A percentile compares a stretch with the other conserved stretches of the same genome.
phyloP scores from a whole-genome alignment of 2,888 invertebrate genomes.

The Lepidochrysops patricia region DNA sequence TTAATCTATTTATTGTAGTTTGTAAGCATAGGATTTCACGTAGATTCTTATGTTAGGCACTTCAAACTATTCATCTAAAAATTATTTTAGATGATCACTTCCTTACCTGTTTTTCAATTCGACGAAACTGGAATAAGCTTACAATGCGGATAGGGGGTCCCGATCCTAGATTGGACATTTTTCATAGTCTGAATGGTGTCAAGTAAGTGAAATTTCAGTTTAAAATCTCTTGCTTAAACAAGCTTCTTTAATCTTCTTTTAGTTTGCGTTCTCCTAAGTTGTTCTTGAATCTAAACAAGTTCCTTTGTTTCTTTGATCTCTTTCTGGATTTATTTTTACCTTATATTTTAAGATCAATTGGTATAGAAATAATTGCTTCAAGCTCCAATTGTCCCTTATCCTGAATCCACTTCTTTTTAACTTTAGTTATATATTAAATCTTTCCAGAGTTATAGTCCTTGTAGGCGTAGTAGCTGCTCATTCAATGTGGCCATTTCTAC shows the following conservation, averaged over 20 bases:
- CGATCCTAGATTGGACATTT: constrained; percentile 17
- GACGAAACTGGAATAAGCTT: constrained; percentile 31
- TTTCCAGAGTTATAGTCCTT: constrained; percentile 19
- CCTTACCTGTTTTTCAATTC: constrained; percentile 35
- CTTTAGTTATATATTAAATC: not conserved
- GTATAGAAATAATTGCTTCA: not conserved
- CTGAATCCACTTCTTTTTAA: not conserved
- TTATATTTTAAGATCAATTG: not conserved
- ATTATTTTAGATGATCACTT: constrained; percentile 21
- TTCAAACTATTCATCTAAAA: not conserved
- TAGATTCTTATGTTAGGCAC: too few relatives aligned
- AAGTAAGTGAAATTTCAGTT: constrained; percentile 25
- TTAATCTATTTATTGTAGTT: too few relatives aligned
- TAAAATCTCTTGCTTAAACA: too few relatives aligned
- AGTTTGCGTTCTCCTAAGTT: too few relatives aligned
- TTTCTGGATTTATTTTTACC: not conserved
- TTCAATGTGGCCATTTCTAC: constrained; percentile 13
- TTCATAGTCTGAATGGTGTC: constrained; percentile 30
- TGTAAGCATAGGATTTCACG: too few relatives aligned
- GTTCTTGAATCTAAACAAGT: not conserved
- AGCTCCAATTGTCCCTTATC: not conserved
- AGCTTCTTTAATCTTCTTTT: too few relatives aligned
- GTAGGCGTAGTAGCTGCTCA: constrained; percentile 25
- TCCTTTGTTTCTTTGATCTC: not conserved
- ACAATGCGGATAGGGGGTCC: constrained; percentile 10